Evolutionary conservation across 1,140 invertebrate genomes (phyloP).

Genomic region (Euborellia annulipes): DNA sequence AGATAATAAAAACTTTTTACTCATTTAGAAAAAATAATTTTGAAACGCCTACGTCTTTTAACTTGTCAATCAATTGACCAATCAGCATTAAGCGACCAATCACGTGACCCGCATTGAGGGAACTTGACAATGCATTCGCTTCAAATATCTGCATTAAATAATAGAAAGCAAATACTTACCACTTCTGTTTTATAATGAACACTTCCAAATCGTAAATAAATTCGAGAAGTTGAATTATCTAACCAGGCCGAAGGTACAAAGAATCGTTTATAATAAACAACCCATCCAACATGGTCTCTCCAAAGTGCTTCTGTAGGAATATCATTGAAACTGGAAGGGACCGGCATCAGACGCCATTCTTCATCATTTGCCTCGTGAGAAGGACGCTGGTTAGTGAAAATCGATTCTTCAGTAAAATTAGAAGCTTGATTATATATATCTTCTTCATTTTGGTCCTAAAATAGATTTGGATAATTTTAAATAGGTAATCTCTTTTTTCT

Average conservation of each 20-base stretch:
- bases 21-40: not conserved
- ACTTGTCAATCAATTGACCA: not conserved
- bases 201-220: slow-evolving; percentile 32
- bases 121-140: not conserved
- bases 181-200: slow-evolving; percentile 34
- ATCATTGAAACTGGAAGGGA: slow-evolving; percentile 47
- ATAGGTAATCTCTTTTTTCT: too few relatives aligned
- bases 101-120: not conserved
- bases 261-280: slow-evolving; percentile 30
- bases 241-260: slow-evolving; percentile 27
- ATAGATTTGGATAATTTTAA: too few relatives aligned
- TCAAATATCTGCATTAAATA: not conserved
- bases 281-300: slow-evolving; percentile 45
- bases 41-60: not conserved
- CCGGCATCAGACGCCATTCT: slow-evolving; percentile 36
- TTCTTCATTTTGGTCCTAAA: too few relatives aligned
- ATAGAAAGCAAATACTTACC: slow-evolving; percentile 25
- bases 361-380: too few relatives aligned
- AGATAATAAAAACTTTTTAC: not conserved
- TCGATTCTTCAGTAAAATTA: too few relatives aligned
- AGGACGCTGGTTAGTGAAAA: too few relatives aligned
- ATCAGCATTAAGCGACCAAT: not conserved
- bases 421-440: too few relatives aligned
- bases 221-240: slow-evolving; percentile 16
- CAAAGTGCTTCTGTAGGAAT: slow-evolving; percentile 34